Evolutionary conservation across 1,140 invertebrate genomes (phyloP), one percentile per base, ranked within the genome.

Genomic region (Maconellicoccus hirsutus): DNA sequence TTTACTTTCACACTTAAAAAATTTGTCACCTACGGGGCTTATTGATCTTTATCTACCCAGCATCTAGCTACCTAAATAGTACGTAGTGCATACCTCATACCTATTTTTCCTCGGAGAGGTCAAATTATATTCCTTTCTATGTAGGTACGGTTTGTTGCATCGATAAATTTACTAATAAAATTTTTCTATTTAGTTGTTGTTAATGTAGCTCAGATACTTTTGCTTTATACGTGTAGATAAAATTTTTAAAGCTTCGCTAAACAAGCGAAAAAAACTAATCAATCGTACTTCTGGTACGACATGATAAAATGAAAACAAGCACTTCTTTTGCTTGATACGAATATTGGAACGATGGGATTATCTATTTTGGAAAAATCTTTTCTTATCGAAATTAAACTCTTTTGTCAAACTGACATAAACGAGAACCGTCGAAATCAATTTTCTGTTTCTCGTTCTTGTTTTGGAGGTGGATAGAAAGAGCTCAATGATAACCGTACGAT

Each of bases 331-430:
- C n/a, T 8, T 8, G 42, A 52, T 19, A 52, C 6, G 4, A 52
- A 52, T 19, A 52, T 52, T 16, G 3, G 42, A 3, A 52, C 42
- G 12, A 8, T 16, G 12, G 16, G n/a, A 16, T 52, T 52, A 52
- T 52, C 42, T 52, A 8, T 52, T 52, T 52, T 19, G 42, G 42
- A 52, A 52, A 14, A 52, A 14, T 52, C 42, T 19, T 52, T 52
- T 52, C 42, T 52, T 52, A 52, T 52, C 42, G 42, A 52, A 52
- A 52, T 52, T 52, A 52, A 52, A 52, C 42, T 52, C 42, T 52
- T 52, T 52, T 52, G 42, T 52, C 42, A 52, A 52, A 52, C 42
- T 52, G 42, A 52, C 42, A 52, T 19, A 52, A 52, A 52, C 42
- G 3, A 19, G n/a, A 16, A 52, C 10, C 6, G n/a, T 14, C 10